Evolutionary conservation across 2,113 vertebrate genomes (phyloP).

Genomic region (Limnothrissa miodon): DNA sequence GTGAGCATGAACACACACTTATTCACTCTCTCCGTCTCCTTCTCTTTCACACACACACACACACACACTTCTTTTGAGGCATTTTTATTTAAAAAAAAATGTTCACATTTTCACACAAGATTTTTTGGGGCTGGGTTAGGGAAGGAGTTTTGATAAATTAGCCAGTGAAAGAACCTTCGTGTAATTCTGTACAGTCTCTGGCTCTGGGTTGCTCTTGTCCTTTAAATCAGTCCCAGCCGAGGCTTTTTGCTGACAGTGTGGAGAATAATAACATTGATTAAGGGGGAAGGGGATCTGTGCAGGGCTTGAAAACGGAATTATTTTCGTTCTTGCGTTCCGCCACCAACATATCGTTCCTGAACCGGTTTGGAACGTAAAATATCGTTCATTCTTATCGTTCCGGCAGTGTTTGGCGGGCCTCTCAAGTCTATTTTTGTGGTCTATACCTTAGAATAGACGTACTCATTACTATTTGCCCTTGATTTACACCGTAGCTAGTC

Average conservation of each 20-base stretch:
- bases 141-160: neutral
- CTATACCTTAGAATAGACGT: too few species aligned
- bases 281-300: neutral
- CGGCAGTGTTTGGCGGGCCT: too few species aligned
- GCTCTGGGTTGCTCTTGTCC: neutral
- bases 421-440: too few species aligned
- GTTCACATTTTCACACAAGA: neutral
- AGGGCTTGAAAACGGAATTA: too few species aligned
- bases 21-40: neutral
- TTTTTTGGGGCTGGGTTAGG: neutral
- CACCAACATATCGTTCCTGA: too few species aligned
- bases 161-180: neutral
- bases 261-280: slow-evolving; percentile 16
- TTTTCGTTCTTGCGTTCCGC: too few species aligned
- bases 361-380: too few species aligned
- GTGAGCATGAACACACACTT: neutral
- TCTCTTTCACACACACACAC: neutral
- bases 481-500: too few species aligned
- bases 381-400: too few species aligned
- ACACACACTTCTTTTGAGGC: neutral
- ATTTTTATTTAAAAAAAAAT: too few species aligned
- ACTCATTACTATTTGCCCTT: too few species aligned
- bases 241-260: neutral
- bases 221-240: neutral
- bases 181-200: neutral